These are phyloP conservation scores for Diadromus collaris DNA, from an alignment of 2,888 invertebrate species.

Conservation along the genomic window DNA sequence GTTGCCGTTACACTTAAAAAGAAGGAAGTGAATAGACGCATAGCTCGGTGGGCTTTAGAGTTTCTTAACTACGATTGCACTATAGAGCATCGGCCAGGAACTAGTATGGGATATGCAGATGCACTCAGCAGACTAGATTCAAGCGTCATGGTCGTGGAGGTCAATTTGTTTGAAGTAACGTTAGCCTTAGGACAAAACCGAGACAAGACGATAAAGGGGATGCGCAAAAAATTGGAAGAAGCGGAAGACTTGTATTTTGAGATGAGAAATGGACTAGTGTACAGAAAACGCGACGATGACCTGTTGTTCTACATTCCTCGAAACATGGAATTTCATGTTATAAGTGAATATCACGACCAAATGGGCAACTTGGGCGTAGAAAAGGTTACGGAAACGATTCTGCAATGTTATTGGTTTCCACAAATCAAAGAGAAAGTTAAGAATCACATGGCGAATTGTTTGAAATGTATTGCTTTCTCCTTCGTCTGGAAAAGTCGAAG, in stretches of 20 bases:
- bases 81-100: conserved; percentile 63
- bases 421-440: conserved; percentile 32
- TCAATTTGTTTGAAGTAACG: conserved; percentile 54
- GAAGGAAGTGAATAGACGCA: conserved; percentile 65
- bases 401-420: conserved; percentile 51
- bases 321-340: conserved; percentile 42
- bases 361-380: conserved; percentile 60
- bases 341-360: conserved; percentile 58
- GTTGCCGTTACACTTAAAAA: conserved; percentile 66
- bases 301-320: conserved; percentile 60
- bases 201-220: conserved; percentile 33
- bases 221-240: conserved; percentile 28
- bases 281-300: conserved; percentile 39
- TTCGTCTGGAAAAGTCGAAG: conserved; percentile 44
- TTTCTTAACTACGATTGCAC: conserved; percentile 65
- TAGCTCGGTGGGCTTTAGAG: conserved; percentile 67
- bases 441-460: conserved; percentile 39
- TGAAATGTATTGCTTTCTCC: conserved; percentile 59
- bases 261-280: conserved; percentile 59
- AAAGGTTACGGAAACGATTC: conserved; percentile 48
- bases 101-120: conserved; percentile 67
- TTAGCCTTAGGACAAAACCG: conserved; percentile 46
- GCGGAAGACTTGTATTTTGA: conserved; percentile 50
- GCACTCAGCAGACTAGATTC: conserved; percentile 60
- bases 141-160: conserved; percentile 36